These are phyloP conservation scores for Scelioninae gen. 1 DNA, from an alignment of 2,888 invertebrate genomes.

Conservation along the genomic window DNA sequence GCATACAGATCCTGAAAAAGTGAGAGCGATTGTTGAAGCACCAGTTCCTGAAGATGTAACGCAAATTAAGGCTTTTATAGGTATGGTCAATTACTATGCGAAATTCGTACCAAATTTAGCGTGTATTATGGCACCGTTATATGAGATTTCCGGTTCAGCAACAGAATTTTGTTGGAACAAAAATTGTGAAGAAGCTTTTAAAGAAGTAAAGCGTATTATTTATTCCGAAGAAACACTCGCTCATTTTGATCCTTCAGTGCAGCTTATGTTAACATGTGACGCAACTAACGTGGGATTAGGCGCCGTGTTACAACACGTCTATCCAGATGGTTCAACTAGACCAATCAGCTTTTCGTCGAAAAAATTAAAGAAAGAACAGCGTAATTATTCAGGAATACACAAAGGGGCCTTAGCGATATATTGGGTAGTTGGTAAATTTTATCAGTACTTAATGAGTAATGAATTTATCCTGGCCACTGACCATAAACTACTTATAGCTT, in stretches of 20 bases:
- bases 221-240: conserved; percentile 36
- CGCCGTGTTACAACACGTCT: conserved; percentile 73
- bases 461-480: too few species aligned
- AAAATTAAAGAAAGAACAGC: conserved; percentile 71
- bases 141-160: conserved; percentile 10
- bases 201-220: conserved; percentile 18
- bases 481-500: too few species aligned
- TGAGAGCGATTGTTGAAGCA: conserved; percentile 62
- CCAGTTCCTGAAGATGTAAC: conserved; percentile 39
- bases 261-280: conserved; percentile 63
- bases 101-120: conserved; percentile 51
- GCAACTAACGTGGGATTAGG: conserved; percentile 75
- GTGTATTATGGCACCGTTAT: conserved; percentile 11
- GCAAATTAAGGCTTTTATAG: conserved; percentile 57
- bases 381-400: too few species aligned
- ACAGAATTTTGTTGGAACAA: conserved; percentile 35
- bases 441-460: too few species aligned
- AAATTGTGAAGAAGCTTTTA: conserved; percentile 32
- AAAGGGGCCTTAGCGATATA: too few species aligned
- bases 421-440: too few species aligned
- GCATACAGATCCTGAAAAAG: conserved; percentile 56
- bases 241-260: conserved; percentile 66
- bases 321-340: conserved; percentile 73
- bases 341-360: conserved; percentile 77
- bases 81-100: conserved; percentile 60